Evolutionary conservation across 2,888 invertebrate genomes (phyloP).

Genomic region (Alcis repandata): DNA sequence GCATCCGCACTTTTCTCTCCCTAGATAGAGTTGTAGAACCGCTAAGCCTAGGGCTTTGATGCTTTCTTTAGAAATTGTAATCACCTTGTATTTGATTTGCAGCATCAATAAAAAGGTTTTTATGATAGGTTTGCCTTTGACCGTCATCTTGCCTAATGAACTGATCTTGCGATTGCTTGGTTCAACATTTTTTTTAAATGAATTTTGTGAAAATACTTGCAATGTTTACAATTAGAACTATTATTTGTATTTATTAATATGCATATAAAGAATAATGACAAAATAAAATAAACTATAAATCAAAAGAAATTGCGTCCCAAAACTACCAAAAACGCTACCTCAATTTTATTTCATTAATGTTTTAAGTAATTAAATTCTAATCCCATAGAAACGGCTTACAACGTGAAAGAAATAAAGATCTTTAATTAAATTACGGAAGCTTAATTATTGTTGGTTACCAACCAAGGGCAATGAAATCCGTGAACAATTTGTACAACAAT

Average conservation of each 20-base stretch:
- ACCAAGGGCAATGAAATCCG: slow-evolving; percentile 35
- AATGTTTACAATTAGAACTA: no score
- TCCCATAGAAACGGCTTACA: slow-evolving; percentile 35
- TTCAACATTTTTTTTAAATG: no score
- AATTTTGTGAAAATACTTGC: no score
- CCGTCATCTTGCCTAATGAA: no score
- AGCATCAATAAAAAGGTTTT: no score
- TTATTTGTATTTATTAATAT: no score
- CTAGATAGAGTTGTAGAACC: not conserved
- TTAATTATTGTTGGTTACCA: slow-evolving; percentile 25
- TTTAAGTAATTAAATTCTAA: slow-evolving; percentile 21
- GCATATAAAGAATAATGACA: no score
- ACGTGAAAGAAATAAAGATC: slow-evolving; percentile 9
- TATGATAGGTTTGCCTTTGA: no score
- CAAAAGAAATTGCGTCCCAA: not conserved
- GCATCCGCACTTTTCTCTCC: slow-evolving; percentile 48
- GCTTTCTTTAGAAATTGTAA: no score
- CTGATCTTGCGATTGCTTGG: no score
- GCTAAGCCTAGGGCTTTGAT: not conserved
- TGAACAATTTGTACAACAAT: slow-evolving; percentile 38
- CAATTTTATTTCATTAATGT: not conserved
- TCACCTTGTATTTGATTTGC: no score
- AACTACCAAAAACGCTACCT: not conserved
- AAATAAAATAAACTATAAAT: no score
- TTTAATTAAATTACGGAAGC: slow-evolving; percentile 26